Base-by-base conservation (phyloP, 2,113 vertebrate genomes). In the Pterocles orientalis region DNA sequence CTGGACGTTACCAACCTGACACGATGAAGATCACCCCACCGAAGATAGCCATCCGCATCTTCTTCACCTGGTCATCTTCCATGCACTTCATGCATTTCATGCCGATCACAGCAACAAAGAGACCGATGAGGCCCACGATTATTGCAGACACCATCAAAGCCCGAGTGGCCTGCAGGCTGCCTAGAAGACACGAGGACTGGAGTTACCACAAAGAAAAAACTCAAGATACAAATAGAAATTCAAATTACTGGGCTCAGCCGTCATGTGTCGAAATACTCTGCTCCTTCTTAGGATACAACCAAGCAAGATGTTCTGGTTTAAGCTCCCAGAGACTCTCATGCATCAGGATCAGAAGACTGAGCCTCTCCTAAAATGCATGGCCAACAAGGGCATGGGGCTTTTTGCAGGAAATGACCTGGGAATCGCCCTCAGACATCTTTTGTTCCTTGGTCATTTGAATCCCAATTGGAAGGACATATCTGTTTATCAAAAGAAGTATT, bases 1-100 rank as follows among this genome's bases (percentile, higher is more conserved):
- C 62, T 16, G 7, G 20, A 9, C 1, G 5, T 58, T 48, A 95
- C 98, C 88, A 86, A 99, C 99, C 99, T 97, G 99, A 88, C 78
- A 98, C 34, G 13, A 99, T 95, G 96, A 99, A 98, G 77, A 99
- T 94, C 31, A 98, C 94, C 2, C 99, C 99, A 70, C 99, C 99
- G 0, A 97, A 66, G 66, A 99, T 93, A 25, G 98, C 98, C 94
- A 98, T 98, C 19, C 91, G 76, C 82, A 97, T 97, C 95, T 99
- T 99, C 92, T 97, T 98, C 34, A 97, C 94, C 21, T 98, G 82
- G 24, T 98, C 98, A 0, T 97, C 98, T 8, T 99, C 99, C 97
- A 99, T 88, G 88, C 99, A 99, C 76, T 97, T 99, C 88, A 99
- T 99, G 94, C 99, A 99, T 65, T 99, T 99, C 99, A 99, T 99